Conservation (phyloP, 2,113 vertebrate species). For the Sylvia atricapilla region DNA sequence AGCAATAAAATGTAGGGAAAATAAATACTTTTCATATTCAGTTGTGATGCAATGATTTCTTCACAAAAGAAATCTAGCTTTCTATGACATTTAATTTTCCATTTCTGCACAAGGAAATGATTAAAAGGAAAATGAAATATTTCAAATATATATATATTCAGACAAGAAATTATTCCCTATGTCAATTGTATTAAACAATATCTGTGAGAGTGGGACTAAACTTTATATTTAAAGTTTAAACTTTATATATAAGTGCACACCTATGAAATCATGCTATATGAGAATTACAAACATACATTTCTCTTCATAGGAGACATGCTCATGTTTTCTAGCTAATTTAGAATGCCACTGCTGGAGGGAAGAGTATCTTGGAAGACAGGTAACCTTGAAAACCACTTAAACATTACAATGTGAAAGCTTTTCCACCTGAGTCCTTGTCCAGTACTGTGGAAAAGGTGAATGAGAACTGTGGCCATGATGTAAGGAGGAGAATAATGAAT, state of each 20-base stretch:
- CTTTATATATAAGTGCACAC: not conserved
- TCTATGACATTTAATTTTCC: not conserved
- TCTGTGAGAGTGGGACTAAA: not conserved
- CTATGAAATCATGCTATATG: not conserved
- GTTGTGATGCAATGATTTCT: not conserved
- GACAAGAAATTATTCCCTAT: not conserved
- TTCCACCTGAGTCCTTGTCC: not conserved
- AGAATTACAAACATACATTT: not conserved
- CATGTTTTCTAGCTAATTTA: not conserved
- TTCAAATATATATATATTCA: not conserved
- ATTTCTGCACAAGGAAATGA: not conserved
- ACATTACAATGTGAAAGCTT: not conserved
- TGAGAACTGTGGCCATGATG: not conserved
- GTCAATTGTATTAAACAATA: not conserved
- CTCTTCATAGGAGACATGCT: not conserved
- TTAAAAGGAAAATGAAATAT: not conserved
- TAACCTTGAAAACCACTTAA: not conserved
- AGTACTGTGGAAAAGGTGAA: not conserved
- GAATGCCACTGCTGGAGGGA: not conserved
- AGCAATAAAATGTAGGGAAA: not conserved
- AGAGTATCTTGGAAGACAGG: not conserved
- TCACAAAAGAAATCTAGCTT: not conserved
- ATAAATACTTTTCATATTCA: not conserved
- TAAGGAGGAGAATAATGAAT: not conserved
- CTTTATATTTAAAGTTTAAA: not conserved